Conservation (phyloP, 2,797 vertebrate genomes). For the Siniperca obscura region DNA sequence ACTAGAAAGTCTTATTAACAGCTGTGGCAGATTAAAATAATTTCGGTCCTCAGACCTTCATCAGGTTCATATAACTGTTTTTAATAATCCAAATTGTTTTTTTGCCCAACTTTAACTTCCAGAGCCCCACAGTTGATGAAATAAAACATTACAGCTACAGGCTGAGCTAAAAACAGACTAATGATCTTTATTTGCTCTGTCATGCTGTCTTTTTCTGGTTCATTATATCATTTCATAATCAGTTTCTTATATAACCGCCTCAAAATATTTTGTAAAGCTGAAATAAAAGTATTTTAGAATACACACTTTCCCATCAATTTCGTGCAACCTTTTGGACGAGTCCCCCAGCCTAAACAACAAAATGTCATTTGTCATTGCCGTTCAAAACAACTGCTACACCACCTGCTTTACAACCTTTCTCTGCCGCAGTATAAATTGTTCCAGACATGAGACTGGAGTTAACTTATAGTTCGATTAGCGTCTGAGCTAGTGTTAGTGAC, state of each 20-base stretch:
- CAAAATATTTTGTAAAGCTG: not conserved
- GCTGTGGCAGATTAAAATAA: no score
- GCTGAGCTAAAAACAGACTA: not conserved
- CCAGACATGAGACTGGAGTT: not conserved
- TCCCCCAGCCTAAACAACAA: not conserved
- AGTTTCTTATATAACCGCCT: not conserved
- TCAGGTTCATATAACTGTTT: not conserved
- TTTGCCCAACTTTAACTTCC: not conserved
- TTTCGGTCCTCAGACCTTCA: not conserved
- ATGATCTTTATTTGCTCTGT: not conserved
- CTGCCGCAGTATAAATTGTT: not conserved
- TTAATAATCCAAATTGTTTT: not conserved
- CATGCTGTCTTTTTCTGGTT: not conserved
- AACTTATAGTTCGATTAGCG: not conserved
- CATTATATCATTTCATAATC: not conserved
- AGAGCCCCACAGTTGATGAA: not conserved
- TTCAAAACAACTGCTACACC: not conserved
- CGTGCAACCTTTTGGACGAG: not conserved
- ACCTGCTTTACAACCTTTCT: not conserved
- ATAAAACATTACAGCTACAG: not conserved
- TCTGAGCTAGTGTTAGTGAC: not conserved
- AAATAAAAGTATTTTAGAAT: not conserved
- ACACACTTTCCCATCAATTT: not conserved
- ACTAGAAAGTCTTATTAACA: not conserved
- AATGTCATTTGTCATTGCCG: not conserved